Evolutionary conservation across 2,888 invertebrate species (phyloP), one percentile per base, ranked within the genome.

Genomic region (Caradrina clavipalpis): DNA sequence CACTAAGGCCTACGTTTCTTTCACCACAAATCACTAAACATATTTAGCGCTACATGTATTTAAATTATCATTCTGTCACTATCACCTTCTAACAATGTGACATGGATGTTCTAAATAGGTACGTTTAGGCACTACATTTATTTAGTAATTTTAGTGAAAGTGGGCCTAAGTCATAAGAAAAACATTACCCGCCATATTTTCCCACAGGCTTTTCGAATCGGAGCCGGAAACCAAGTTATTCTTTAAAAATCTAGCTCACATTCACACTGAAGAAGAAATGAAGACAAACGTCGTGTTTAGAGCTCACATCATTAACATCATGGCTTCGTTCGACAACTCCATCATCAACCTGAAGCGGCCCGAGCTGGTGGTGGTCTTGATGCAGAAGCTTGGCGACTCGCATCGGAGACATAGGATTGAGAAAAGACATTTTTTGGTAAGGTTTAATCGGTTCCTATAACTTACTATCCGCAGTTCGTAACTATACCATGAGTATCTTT

Each of bases 251-350:
- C 80, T 95, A 19, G 83, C 69, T 2, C 79, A 88, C 45, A 45
- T 58, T 0, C 56, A 61, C 15, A 69, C 87, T 0, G 90, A 91
- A 57, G 88, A 89, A 0, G 83, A 91, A 49, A 87, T 91, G 50
- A 68, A 63, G 0, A 61, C 67, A 1, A 92, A 87, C 50, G 70
- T 82, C 6, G 87, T 87, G 56, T 95, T 94, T 72, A 89, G 87
- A 63, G 93, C 94, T 0, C 95, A 95, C 72, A 88, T 91, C 1
- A 86, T 92, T 8, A 92, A 88, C 66, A 81, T 94, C 0, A 94
- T 95, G 92, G 81, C 90, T 0, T 73, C 92, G 0, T 53, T 94
- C 0, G 87, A 92, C 78, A 80, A 84, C 5, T 87, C 90, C 0
- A 88, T 95, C 5, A 62, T 63, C 1, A 88, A 91, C 68, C 78